A percentile compares a stretch with the other conserved stretches of the same genome.
phyloP scores from a whole-genome alignment of 2,888 invertebrate genomes.

The Luperina testacea region DNA sequence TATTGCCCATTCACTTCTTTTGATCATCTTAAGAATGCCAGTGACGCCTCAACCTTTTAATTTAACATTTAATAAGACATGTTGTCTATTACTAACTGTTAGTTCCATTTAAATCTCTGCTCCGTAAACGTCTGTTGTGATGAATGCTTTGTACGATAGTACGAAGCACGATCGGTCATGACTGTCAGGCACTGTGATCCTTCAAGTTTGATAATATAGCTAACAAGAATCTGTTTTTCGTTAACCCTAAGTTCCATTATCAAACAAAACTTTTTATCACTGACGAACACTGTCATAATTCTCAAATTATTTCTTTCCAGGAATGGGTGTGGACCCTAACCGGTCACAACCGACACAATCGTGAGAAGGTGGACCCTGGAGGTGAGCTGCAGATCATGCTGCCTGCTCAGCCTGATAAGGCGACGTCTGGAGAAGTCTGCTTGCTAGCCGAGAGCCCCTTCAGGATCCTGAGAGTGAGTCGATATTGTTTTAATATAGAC shows the following conservation, averaged over 20 bases:
- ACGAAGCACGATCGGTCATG: neutral
- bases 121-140: neutral
- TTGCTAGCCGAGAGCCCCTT: slow-evolving; percentile 94
- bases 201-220: neutral
- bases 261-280: neutral
- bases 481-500: neutral
- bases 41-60: neutral
- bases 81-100: neutral
- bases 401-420: slow-evolving; percentile 76
- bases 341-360: slow-evolving; percentile 74
- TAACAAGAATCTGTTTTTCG: neutral
- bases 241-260: neutral
- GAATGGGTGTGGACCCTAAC: slow-evolving; percentile 83
- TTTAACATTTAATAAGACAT: no score
- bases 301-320: slow-evolving; percentile 70
- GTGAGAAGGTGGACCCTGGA: slow-evolving; percentile 75
- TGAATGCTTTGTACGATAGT: neutral
- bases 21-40: neutral
- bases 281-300: neutral
- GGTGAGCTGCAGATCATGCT: slow-evolving; percentile 91
- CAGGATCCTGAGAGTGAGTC: slow-evolving; percentile 92
- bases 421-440: slow-evolving; percentile 91
- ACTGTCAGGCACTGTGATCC: neutral
- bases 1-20: neutral
- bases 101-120: neutral